Conservation (phyloP, 2,797 vertebrate genomes). For the Valencia hispanica region DNA sequence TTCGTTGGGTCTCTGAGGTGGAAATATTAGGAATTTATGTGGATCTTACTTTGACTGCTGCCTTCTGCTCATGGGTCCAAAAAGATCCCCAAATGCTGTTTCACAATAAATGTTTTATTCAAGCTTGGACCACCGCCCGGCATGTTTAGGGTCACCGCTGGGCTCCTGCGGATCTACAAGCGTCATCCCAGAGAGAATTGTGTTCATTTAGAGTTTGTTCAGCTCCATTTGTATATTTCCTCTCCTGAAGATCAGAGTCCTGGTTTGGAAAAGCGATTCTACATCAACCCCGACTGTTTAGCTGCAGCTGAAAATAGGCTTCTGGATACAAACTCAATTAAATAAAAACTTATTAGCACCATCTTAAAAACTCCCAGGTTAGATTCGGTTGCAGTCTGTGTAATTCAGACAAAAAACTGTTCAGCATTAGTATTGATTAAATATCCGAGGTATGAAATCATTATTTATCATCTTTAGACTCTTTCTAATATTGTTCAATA, state of each 20-base stretch:
- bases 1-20: background rate
- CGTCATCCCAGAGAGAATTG: background rate
- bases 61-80: background rate
- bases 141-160: background rate
- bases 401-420: too few species aligned
- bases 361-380: too few species aligned
- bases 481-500: too few species aligned
- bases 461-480: too few species aligned
- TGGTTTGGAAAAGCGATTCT: background rate
- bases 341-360: too few species aligned
- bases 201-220: background rate
- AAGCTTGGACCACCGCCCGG: background rate
- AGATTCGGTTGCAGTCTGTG: too few species aligned
- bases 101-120: conserved; percentile 11
- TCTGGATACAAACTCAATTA: background rate
- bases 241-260: background rate
- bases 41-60: background rate
- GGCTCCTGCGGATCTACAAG: background rate
- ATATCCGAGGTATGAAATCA: too few species aligned
- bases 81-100: conserved; percentile 14
- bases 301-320: background rate
- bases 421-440: too few species aligned
- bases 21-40: background rate
- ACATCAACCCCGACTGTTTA: background rate
- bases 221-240: background rate